Percentiles rank a stretch among this genome's conserved stretches.
phyloP scores from a whole-genome alignment of 2,888 invertebrate species.

The Helobdella robusta region DNA sequence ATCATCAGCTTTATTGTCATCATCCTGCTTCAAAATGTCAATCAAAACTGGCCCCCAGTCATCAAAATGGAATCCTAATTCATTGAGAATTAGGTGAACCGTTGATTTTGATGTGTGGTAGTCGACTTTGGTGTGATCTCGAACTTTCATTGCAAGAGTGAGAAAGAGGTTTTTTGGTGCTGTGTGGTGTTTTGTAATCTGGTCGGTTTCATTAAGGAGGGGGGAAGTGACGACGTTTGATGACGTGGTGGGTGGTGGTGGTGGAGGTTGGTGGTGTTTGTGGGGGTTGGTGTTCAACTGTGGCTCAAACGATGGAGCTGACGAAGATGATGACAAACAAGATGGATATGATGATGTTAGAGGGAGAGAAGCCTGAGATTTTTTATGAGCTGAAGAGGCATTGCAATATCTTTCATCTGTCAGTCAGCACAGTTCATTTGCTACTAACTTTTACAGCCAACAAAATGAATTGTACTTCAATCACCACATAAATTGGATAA shows the following conservation, averaged over 20 bases:
- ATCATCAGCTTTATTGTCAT: background rate
- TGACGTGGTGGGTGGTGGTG: background rate
- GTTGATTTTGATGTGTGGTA: background rate
- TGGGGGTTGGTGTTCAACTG: background rate
- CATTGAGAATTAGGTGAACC: background rate
- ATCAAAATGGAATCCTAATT: background rate
- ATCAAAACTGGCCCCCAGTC: background rate
- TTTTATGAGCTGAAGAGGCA: too few species aligned
- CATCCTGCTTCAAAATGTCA: conserved; percentile 9
- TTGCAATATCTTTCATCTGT: too few species aligned
- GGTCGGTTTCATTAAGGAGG: too few species aligned
- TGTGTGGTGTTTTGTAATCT: background rate
- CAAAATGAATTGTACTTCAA: too few species aligned
- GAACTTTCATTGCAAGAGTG: conserved; percentile 11
- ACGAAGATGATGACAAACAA: background rate
- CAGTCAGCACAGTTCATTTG: too few species aligned
- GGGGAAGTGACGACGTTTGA: too few species aligned
- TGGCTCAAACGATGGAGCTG: background rate
- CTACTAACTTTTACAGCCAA: too few species aligned
- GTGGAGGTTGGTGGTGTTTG: background rate
- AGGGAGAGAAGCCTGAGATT: too few species aligned
- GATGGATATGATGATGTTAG: conserved; percentile 8
- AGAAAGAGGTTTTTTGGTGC: conserved; percentile 13
- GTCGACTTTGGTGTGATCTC: conserved; percentile 9
- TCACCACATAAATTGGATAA: too few species aligned